A percentile compares a stretch with the other conserved stretches of the same genome.
Conservation (phyloP, 1,140 invertebrate genomes). For the Linepithema humile region DNA sequence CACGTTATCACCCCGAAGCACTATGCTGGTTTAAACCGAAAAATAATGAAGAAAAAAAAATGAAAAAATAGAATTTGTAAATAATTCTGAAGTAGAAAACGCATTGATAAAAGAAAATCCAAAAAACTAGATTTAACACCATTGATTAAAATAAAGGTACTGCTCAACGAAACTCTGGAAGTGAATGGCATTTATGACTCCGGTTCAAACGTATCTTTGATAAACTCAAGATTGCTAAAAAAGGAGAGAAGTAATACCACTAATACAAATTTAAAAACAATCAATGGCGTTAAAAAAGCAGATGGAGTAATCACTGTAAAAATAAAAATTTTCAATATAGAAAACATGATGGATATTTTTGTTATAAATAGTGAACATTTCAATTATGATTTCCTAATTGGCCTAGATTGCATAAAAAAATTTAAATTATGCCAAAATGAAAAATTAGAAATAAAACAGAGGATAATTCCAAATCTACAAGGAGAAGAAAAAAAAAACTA, state of each 20-base stretch:
- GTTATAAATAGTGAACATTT: slow-evolving; percentile 47
- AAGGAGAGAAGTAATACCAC: slow-evolving; percentile 17
- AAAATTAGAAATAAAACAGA: slow-evolving; percentile 57
- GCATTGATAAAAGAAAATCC: slow-evolving; percentile 18
- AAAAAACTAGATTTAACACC: slow-evolving; percentile 60
- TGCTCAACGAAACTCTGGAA: slow-evolving; percentile 36
- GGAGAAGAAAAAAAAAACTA: neutral
- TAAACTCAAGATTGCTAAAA: slow-evolving; percentile 51
- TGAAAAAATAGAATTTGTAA: slow-evolving; percentile 25
- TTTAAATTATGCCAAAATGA: slow-evolving; percentile 59
- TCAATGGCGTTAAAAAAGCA: slow-evolving; percentile 27
- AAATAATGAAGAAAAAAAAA: slow-evolving; percentile 6
- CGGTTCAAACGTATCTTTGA: slow-evolving; percentile 60
- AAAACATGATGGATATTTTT: slow-evolving; percentile 21
- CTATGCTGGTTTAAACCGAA: slow-evolving; percentile 49
- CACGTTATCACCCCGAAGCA: slow-evolving; percentile 45
- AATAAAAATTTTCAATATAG: slow-evolving; percentile 50
- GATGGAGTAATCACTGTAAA: slow-evolving; percentile 40
- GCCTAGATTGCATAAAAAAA: too few relatives aligned
- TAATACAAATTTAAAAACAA: too few relatives aligned
- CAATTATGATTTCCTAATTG: slow-evolving; percentile 57
- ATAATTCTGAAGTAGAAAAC: slow-evolving; percentile 52
- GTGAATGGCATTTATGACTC: slow-evolving; percentile 59
- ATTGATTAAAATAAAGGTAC: slow-evolving; percentile 60
- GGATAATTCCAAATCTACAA: neutral